These are phyloP conservation scores for Lepilemur septentrionalis DNA, from an alignment of 2,797 vertebrate species.

Conservation along the genomic window DNA sequence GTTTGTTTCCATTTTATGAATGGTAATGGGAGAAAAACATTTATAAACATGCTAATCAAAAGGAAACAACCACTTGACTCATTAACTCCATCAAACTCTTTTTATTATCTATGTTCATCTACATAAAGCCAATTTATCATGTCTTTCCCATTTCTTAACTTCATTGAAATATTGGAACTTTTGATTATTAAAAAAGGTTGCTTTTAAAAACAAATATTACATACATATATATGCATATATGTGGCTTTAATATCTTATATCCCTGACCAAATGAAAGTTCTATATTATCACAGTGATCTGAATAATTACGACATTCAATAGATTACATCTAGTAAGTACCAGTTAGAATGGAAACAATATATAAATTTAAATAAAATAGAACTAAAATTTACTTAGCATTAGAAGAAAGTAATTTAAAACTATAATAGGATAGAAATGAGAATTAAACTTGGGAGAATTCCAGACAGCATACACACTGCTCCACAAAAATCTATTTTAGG, in stretches of 20 bases:
- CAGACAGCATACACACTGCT: background rate
- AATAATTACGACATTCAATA: background rate
- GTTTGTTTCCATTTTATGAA: conserved; percentile 24
- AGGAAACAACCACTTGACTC: background rate
- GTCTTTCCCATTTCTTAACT: background rate
- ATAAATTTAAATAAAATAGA: conserved; percentile 30
- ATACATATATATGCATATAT: background rate
- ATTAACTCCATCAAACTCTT: conserved; percentile 18
- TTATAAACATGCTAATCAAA: background rate
- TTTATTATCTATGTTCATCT: background rate
- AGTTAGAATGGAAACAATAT: background rate
- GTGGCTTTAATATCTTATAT: conserved; percentile 20
- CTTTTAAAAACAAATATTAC: background rate
- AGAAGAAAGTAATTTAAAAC: conserved; percentile 11
- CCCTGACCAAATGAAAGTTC: background rate
- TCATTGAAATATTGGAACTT: background rate
- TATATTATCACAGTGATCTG: background rate
- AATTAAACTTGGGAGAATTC: conserved; percentile 18
- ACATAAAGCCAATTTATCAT: background rate
- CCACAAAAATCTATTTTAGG: conserved; percentile 42
- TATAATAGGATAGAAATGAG: conserved; percentile 28
- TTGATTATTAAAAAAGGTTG: background rate
- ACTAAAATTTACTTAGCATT: conserved; percentile 23
- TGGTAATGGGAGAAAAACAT: background rate
- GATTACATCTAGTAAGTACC: background rate